A percentile compares a stretch with the other conserved stretches of the same genome.
phyloP scores from a whole-genome alignment of 2,113 vertebrate genomes.

The Coptodon rendalli region DNA sequence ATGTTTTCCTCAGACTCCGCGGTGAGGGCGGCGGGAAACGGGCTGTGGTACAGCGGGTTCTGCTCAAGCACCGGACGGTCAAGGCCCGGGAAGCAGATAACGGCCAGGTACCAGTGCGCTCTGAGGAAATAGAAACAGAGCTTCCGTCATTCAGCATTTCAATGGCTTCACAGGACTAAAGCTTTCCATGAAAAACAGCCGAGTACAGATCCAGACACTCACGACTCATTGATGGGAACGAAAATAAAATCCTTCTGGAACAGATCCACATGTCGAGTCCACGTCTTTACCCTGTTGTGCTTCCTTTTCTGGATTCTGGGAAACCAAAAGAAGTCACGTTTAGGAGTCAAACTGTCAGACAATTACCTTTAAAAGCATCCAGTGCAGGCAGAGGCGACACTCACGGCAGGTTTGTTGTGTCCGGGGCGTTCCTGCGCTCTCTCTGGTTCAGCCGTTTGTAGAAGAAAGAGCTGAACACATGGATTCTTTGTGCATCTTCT shows the following conservation, averaged over 20 bases:
- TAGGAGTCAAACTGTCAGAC: too few relatives aligned
- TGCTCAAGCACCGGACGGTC: conserved; percentile 77
- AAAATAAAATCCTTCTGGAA: conserved; percentile 99
- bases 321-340: not conserved
- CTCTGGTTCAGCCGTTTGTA: conserved; percentile 98
- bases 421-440: conserved; percentile 80
- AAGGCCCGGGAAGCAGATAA: conserved; percentile 96
- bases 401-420: conserved; percentile 88
- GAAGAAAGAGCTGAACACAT: conserved; percentile 98
- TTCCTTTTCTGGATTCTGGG: conserved; percentile 91
- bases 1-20: conserved; percentile 64
- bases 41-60: conserved; percentile 78
- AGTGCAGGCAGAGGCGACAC: conserved; percentile 50
- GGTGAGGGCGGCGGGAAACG: not conserved
- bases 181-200: not conserved
- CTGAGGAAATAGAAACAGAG: conserved; percentile 52
- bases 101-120: conserved; percentile 97
- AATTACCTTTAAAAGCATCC: rapidly evolving
- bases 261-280: conserved; percentile 96
- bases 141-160: not conserved
- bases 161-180: not conserved
- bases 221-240: conserved; percentile 99
- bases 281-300: conserved; percentile 94
- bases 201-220: conserved; percentile 12
- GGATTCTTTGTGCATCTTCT: conserved; percentile 89